Evolutionary conservation across 2,888 invertebrate genomes (phyloP).

Genomic region (Formica aserva): DNA sequence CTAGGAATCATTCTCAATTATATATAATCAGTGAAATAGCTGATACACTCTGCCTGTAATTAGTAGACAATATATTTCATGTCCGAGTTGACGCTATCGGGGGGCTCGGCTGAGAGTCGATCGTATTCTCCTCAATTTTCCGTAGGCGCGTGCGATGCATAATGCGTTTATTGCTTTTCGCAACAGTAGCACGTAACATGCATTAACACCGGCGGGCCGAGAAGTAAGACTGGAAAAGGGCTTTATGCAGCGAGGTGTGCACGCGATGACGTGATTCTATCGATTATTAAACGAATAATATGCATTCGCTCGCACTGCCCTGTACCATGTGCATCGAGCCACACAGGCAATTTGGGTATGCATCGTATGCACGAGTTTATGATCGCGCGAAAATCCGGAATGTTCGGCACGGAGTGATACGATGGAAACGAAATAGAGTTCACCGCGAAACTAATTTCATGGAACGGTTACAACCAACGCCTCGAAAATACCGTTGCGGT

Average conservation of each 20-base stretch:
- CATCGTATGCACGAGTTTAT: slow-evolving; percentile 78
- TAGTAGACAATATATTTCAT: slow-evolving; percentile 19
- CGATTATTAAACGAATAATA: slow-evolving; percentile 85
- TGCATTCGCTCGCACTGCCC: slow-evolving; percentile 78
- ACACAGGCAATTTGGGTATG: slow-evolving; percentile 78
- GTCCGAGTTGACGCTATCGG: slow-evolving; percentile 23
- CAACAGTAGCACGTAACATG: slow-evolving; percentile 66
- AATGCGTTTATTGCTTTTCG: slow-evolving; percentile 52
- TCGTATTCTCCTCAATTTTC: slow-evolving; percentile 32
- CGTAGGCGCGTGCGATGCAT: slow-evolving; percentile 17
- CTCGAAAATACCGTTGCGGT: slow-evolving; percentile 72
- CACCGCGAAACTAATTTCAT: slow-evolving; percentile 76
- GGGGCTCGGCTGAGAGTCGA: background rate
- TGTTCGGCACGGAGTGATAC: slow-evolving; percentile 79
- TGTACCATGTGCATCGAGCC: slow-evolving; percentile 76
- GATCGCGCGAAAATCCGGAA: slow-evolving; percentile 78
- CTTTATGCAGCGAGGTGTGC: slow-evolving; percentile 76
- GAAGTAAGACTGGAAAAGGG: slow-evolving; percentile 70
- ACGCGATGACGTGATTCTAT: slow-evolving; percentile 85
- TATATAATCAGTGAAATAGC: background rate
- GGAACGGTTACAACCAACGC: slow-evolving; percentile 74
- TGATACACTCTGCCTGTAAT: background rate
- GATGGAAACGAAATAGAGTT: slow-evolving; percentile 77
- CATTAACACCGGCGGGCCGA: slow-evolving; percentile 66
- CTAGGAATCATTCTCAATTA: slow-evolving; percentile 1